phyloP scores from a whole-genome alignment of 1,140 invertebrate genomes.

The Eubasilissa regina region DNA sequence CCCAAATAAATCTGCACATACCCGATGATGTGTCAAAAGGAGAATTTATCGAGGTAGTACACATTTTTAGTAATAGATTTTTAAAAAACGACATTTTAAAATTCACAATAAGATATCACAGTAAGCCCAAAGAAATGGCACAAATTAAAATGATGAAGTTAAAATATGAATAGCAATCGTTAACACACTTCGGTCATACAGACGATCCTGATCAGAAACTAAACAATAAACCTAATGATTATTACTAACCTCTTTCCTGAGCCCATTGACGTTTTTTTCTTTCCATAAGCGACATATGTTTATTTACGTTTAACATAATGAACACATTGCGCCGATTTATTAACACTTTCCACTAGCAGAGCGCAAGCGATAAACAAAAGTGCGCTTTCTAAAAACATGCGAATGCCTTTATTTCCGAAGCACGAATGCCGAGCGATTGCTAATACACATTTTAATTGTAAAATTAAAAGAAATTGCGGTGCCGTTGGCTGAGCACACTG shows the following conservation, averaged over 20 bases:
- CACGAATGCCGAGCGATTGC: constrained; percentile 54
- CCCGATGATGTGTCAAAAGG: too few relatives aligned
- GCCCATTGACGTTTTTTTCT: constrained; percentile 85
- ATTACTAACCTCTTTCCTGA: constrained; percentile 78
- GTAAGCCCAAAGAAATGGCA: too few relatives aligned
- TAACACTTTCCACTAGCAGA: constrained; percentile 43
- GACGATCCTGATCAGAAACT: too few relatives aligned
- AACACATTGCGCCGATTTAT: constrained; percentile 33
- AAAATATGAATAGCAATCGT: too few relatives aligned
- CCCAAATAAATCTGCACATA: too few relatives aligned
- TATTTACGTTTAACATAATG: constrained; percentile 59
- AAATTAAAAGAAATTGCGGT: constrained; percentile 55
- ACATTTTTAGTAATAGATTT: too few relatives aligned
- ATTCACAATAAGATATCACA: too few relatives aligned
- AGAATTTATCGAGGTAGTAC: too few relatives aligned
- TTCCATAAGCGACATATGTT: constrained; percentile 76
- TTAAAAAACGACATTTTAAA: too few relatives aligned
- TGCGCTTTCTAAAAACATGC: constrained; percentile 56
- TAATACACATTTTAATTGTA: constrained; percentile 48
- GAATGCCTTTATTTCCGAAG: constrained; percentile 50
- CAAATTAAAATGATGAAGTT: too few relatives aligned
- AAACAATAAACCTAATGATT: too few relatives aligned
- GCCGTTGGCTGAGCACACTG: constrained; percentile 45
- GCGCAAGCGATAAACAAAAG: constrained; percentile 21
- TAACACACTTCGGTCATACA: too few relatives aligned